Base-by-base conservation (phyloP, 2,888 invertebrate genomes). In the Pardosa pseudoannulata region DNA sequence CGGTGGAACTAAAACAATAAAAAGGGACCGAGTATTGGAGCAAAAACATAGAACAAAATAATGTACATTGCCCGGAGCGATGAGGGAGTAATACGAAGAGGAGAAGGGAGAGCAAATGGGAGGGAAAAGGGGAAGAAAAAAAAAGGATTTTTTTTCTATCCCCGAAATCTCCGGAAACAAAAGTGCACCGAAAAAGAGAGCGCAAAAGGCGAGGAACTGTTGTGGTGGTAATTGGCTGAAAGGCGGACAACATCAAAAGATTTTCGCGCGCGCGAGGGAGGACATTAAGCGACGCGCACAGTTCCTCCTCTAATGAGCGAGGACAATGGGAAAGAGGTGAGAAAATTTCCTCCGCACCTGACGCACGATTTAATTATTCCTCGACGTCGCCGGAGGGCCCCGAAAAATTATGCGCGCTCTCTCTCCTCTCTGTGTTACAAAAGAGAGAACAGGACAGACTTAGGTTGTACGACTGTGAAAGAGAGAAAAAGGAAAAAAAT, bases 311-410 rank as follows among this genome's bases (percentile, higher is more conserved):
- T 83, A 83, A 83, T 83, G 83, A 83, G 67, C 72, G 78, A 83
- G n/a, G 83, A 83, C 83, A 83, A 83, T 72, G 29, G 50, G 62
- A 83, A 16, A 76, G 82, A 74, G 73, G 74, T 68, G 68, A 36
- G 56, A 70, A 68, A 68, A 68, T 31, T 67, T 50, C 32, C 74
- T 27, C 50, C 50, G 74, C 82, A 82, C 82, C 82, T 82, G 82
- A 82, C 82, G 83, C 83, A 64, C 76, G 71, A 83, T 83, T 83
- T 83, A 78, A 83, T 83, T 83, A 83, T 83, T 72, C 74, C 72
- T 36, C 41, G 29, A n/a, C n/a, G n/a, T n/a, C 16, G 50, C 39
- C 29, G 70, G 80, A 73, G 50, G 68, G 64, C 75, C 64, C 70
- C 75, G 36, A 70, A 65, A 46, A 82, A 82, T 82, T 82, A 82